Evolutionary conservation across 2,888 invertebrate species (phyloP).

Genomic region (Urechis unicinctus): DNA sequence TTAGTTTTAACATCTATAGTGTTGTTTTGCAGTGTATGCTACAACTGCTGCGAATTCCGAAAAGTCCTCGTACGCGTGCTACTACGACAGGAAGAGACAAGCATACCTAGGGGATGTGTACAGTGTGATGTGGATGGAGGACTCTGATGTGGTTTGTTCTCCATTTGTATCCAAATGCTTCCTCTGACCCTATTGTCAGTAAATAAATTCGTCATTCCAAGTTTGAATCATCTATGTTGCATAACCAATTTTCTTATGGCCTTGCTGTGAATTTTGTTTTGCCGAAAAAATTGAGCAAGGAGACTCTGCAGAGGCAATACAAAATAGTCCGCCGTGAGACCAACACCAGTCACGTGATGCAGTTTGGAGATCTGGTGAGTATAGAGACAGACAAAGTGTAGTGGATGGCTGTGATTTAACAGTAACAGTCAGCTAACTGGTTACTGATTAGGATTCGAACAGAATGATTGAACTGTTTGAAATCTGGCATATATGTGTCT

Average conservation of each 20-base stretch:
- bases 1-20: no score
- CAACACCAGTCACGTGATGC: constrained; percentile 56
- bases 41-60: constrained; percentile 58
- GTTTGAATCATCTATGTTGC: background rate
- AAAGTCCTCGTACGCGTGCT: constrained; percentile 60
- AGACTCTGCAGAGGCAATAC: constrained; percentile 56
- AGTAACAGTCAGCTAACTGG: no score
- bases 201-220: background rate
- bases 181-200: background rate
- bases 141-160: constrained; percentile 49
- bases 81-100: constrained; percentile 53
- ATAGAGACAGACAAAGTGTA: no score
- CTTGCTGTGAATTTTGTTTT: constrained; percentile 8
- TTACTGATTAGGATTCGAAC: no score
- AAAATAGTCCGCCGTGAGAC: constrained; percentile 34
- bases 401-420: no score
- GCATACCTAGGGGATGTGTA: constrained; percentile 60
- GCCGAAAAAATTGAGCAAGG: constrained; percentile 52
- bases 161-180: background rate
- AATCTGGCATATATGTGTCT: no score
- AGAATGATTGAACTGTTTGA: no score
- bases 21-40: constrained; percentile 47
- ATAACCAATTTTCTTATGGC: background rate
- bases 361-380: constrained; percentile 55
- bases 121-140: constrained; percentile 61